Percentiles rank a stretch among this genome's conserved stretches.
phyloP scores from a whole-genome alignment of 2,888 invertebrate genomes.

The Tenodera sinensis region DNA sequence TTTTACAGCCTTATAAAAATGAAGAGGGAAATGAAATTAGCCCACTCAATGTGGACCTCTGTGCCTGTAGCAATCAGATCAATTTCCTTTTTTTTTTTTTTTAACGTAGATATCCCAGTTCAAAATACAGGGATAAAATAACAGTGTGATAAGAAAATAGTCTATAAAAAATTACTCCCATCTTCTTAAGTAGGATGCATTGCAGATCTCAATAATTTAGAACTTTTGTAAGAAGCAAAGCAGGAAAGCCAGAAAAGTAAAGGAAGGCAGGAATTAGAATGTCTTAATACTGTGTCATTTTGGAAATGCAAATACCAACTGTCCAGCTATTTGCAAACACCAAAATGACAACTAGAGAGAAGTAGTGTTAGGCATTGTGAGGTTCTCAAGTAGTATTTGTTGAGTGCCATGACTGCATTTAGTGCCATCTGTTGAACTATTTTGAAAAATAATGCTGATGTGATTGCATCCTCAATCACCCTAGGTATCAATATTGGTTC shows the following conservation, averaged over 20 bases:
- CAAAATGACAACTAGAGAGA: conserved; percentile 8
- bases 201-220: conserved; percentile 30
- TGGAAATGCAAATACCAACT: conserved; percentile 13
- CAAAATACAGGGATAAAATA: conserved; percentile 7
- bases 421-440: conserved; percentile 30
- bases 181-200: conserved; percentile 23
- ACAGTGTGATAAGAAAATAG: not conserved
- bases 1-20: conserved; percentile 21
- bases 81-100: conserved; percentile 3
- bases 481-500: conserved; percentile 23
- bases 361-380: conserved; percentile 22
- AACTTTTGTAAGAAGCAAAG: conserved; percentile 6
- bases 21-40: not conserved
- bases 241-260: not conserved
- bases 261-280: not conserved
- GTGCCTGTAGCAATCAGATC: conserved; percentile 31
- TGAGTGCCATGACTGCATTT: conserved; percentile 29
- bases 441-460: conserved; percentile 28
- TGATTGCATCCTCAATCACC: conserved; percentile 24
- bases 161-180: not conserved
- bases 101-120: not conserved
- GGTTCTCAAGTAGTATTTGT: conserved; percentile 25
- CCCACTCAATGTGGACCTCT: conserved; percentile 29
- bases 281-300: conserved; percentile 4
- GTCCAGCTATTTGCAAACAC: conserved; percentile 15